Evolutionary conservation across 2,888 invertebrate genomes (phyloP).

Genomic region (Pammene aurita): DNA sequence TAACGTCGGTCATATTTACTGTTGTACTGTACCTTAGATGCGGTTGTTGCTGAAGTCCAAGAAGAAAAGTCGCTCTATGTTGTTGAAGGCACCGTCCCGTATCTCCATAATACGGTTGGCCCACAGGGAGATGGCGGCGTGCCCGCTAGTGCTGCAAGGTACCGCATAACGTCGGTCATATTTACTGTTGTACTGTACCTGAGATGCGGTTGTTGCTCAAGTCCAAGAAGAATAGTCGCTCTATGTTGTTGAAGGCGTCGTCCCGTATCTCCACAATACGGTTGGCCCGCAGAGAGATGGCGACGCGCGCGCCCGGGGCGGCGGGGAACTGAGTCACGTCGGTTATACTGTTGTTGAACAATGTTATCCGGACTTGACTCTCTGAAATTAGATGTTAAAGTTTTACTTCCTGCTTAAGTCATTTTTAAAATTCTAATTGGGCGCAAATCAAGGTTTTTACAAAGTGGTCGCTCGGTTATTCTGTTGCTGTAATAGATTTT

Average conservation of each 20-base stretch:
- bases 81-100: constrained; percentile 78
- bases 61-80: constrained; percentile 75
- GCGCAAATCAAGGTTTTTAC: no score
- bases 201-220: constrained; percentile 82
- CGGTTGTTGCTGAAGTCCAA: constrained; percentile 84
- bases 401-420: background rate
- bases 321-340: constrained; percentile 73
- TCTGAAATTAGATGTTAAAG: constrained; percentile 57
- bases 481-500: no score
- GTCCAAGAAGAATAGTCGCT: constrained; percentile 80
- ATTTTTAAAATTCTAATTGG: background rate
- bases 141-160: constrained; percentile 70
- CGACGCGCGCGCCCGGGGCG: constrained; percentile 71
- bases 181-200: constrained; percentile 61
- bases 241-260: constrained; percentile 78
- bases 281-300: constrained; percentile 81
- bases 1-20: constrained; percentile 48
- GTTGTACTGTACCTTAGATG: constrained; percentile 80
- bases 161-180: constrained; percentile 59
- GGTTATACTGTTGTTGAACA: constrained; percentile 81
- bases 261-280: constrained; percentile 76
- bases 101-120: constrained; percentile 80
- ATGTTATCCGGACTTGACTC: constrained; percentile 78
- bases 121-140: constrained; percentile 79
- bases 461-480: no score